phyloP scores from a whole-genome alignment of 2,797 vertebrate species.

The Steatocranus sp. region DNA sequence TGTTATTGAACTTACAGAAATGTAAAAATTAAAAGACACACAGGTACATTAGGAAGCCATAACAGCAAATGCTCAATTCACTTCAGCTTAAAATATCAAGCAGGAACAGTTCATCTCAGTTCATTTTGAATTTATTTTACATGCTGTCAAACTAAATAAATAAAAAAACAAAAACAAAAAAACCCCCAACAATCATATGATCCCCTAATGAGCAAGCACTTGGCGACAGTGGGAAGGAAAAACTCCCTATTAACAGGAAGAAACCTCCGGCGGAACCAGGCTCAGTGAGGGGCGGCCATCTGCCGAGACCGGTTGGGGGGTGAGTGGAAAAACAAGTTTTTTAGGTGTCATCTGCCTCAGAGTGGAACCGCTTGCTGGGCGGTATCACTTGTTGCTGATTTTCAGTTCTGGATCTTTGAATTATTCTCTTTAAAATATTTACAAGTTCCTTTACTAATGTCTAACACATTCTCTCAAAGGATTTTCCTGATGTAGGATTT shows the following conservation, averaged over 20 bases:
- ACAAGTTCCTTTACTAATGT: too few species aligned
- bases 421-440: neutral
- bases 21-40: neutral
- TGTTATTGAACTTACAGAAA: neutral
- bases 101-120: neutral
- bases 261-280: neutral
- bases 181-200: rapidly evolving
- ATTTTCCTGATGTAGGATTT: neutral
- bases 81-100: neutral
- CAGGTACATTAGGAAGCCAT: neutral
- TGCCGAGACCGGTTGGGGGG: neutral
- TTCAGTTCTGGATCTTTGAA: neutral
- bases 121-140: neutral
- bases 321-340: neutral
- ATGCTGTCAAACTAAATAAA: neutral
- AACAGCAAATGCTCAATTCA: neutral
- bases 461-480: too few species aligned
- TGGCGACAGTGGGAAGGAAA: neutral
- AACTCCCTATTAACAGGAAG: neutral
- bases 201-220: neutral
- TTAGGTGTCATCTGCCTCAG: neutral
- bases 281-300: neutral
- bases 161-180: neutral
- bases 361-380: neutral
- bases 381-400: neutral